These are phyloP conservation scores for Falco naumanni DNA, from an alignment of 2,797 vertebrate species.

Conservation along the genomic window DNA sequence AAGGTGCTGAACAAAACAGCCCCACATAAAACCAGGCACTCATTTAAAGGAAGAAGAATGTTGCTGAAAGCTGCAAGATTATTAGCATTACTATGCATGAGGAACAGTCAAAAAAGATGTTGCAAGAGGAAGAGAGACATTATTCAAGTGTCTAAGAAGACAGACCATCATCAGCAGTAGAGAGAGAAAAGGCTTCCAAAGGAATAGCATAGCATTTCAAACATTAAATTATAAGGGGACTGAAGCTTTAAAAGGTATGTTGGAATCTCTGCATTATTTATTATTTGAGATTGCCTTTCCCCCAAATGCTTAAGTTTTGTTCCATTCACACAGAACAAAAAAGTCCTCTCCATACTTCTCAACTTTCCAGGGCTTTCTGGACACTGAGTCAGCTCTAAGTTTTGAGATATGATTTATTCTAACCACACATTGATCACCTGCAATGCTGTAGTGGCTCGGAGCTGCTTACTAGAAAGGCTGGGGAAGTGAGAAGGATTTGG, in stretches of 20 bases:
- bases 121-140: conserved; percentile 56
- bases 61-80: conserved; percentile 42
- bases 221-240: conserved; percentile 43
- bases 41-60: conserved; percentile 60
- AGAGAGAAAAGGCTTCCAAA: conserved; percentile 49
- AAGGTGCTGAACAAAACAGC: conserved; percentile 10
- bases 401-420: conserved; percentile 4
- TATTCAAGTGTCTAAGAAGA: conserved; percentile 61
- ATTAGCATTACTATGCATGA: conserved; percentile 68
- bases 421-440: neutral
- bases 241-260: conserved; percentile 44
- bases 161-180: conserved; percentile 34
- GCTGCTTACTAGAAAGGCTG: neutral
- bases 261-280: conserved; percentile 66
- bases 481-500: neutral
- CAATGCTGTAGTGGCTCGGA: neutral
- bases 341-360: neutral
- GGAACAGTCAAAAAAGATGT: conserved; percentile 47
- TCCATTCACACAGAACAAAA: conserved; percentile 5
- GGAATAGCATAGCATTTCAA: conserved; percentile 48
- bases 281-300: conserved; percentile 60
- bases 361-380: neutral
- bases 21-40: conserved; percentile 22
- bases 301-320: neutral
- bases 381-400: neutral